Base-by-base conservation (phyloP, 2,888 invertebrate genomes). In the Eugnorisma glareosa region DNA sequence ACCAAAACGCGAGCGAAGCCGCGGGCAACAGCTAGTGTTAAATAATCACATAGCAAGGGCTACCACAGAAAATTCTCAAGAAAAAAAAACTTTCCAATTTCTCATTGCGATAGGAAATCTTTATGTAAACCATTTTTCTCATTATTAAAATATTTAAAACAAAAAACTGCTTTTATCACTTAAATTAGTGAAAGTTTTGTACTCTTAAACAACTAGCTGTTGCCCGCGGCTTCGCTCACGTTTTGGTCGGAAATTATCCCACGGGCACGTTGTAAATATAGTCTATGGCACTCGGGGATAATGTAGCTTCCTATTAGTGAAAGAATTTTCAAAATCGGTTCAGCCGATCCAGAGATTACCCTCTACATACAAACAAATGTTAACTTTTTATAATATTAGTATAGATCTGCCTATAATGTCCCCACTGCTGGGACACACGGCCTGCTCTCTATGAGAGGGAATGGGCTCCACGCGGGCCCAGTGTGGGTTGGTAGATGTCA, bases 161-260 rank as follows among this genome's bases (percentile, higher is more conserved):
- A 80, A 80, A 31, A 45, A 79, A 78, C 35, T 31, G 11, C 21
- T 67, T 57, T 76, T 79, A 75, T 78, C 43, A 54, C 21, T 1
- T 18, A 40, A 51, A 35, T 78, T 15, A 21, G 21, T 13, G 35
- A 73, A 73, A 35, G n/a, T 57, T 72, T 51, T n/a, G 6, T 10
- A 15, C 21, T 24, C n/a, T n/a, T n/a, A n/a, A n/a, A n/a, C n/a
- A n/a, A n/a, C n/a, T n/a, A n/a, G n/a, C n/a, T n/a, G n/a, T n/a
- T n/a, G n/a, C n/a, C n/a, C n/a, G n/a, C n/a, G n/a, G n/a, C n/a
- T n/a, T n/a, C n/a, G n/a, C n/a, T n/a, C n/a, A n/a, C n/a, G n/a
- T n/a, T n/a, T n/a, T n/a, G n/a, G n/a, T n/a, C n/a, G n/a, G n/a
- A n/a, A n/a, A n/a, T n/a, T n/a, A n/a, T n/a, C n/a, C n/a, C n/a